These are phyloP conservation scores for Heliangelus exortis DNA, from an alignment of 2,797 vertebrate species.

Conservation along the genomic window DNA sequence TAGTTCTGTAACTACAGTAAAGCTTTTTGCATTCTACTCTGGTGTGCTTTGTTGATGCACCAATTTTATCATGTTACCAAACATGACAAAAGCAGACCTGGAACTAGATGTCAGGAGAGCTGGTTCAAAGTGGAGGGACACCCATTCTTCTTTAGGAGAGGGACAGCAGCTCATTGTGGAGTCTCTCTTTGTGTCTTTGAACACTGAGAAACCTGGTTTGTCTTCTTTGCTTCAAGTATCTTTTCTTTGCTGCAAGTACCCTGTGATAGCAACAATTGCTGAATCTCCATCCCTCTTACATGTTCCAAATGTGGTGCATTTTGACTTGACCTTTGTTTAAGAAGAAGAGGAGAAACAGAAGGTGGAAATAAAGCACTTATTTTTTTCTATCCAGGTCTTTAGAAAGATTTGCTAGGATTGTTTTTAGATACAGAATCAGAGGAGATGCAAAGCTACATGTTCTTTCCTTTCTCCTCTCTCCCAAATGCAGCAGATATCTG, in stretches of 20 bases:
- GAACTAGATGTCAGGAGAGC: neutral
- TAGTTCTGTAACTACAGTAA: constrained; percentile 43
- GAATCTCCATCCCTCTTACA: neutral
- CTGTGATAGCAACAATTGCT: neutral
- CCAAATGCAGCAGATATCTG: neutral
- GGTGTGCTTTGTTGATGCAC: neutral
- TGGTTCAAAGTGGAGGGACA: neutral
- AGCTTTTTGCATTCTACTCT: constrained; percentile 18
- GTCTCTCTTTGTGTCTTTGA: neutral
- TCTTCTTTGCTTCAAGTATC: neutral
- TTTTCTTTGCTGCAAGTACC: neutral
- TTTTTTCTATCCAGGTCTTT: neutral
- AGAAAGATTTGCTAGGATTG: neutral
- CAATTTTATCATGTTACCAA: neutral
- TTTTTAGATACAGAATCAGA: neutral
- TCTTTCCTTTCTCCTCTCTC: neutral
- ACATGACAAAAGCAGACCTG: neutral
- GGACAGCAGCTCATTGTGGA: neutral
- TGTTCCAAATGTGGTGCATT: neutral
- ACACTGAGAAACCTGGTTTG: neutral
- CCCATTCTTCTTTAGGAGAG: neutral
- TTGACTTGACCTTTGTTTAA: constrained; percentile 9
- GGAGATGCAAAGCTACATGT: neutral
- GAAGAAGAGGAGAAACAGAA: neutral
- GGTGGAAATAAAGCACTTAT: neutral